Evolutionary conservation across 2,888 invertebrate species (phyloP), one percentile per base, ranked within the genome.

Genomic region (Neuroscelio doddi): DNA sequence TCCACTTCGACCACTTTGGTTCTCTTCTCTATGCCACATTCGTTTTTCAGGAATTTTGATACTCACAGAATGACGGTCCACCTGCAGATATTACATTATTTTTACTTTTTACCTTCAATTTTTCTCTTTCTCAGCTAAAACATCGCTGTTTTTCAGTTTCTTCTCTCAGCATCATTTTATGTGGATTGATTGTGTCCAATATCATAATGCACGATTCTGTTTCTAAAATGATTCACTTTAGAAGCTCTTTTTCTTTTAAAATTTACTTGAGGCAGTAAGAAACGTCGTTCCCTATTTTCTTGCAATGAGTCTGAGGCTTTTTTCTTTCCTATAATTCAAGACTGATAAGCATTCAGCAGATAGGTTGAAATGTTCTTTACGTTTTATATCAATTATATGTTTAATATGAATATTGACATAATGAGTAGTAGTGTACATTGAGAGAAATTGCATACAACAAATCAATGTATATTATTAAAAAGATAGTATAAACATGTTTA

Each of bases 1-100:
- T 74, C 64, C 56, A 64, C 58, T 62, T 47, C 66, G 42, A 45
- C 32, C 63, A 34, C 52, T 41, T 39, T 53, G 26, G 42, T 15
- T 46, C 26, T 27, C 32, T 47, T 26, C 26, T 44, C 34, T 49
- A 8, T 29, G 14, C 27, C 24, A 26, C 9, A 3, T 9, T 38
- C 38, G 17, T 17, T 32, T 46, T 15, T 5, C 45, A 1, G 15
- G 34, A 21, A 21, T 24, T 41, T 49, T 71, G 70, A 72, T 69
- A 68, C 68, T 68, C 12, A 27, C n/a, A 8, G 26, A 53, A 36
- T 29, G 46, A 39, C 29, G 38, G 30, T 27, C 17, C 26, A 39
- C 21, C 34, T 24, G 17, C n/a, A 9, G 44, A 38, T 9, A n/a
- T 10, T 10, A 9, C 26, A 4, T 29, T 44, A 10, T 49, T 45